Percentiles rank a stretch among this genome's conserved stretches.
Evolutionary conservation across 2,113 vertebrate species (phyloP).

Genomic region (Neolamprologus modestus): DNA sequence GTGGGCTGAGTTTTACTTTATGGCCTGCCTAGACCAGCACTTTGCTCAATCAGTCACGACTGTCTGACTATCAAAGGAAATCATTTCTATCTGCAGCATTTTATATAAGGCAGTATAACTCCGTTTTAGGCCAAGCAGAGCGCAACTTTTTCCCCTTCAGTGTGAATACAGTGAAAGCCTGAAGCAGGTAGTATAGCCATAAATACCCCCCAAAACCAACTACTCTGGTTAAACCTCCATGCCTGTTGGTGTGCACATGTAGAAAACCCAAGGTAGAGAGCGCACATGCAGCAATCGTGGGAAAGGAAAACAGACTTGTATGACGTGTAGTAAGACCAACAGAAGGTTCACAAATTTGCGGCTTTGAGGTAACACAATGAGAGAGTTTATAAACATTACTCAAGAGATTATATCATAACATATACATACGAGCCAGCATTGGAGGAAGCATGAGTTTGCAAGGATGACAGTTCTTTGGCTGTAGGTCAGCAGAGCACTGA

Average conservation of each 20-base stretch:
- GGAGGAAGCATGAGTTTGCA: background rate
- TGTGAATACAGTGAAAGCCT: background rate
- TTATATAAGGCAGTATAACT: background rate
- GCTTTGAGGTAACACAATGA: background rate
- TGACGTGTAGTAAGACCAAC: background rate
- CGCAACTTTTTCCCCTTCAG: background rate
- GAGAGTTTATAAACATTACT: background rate
- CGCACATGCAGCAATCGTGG: background rate
- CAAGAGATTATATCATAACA: background rate
- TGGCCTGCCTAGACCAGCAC: background rate
- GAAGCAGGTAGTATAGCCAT: background rate
- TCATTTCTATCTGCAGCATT: background rate
- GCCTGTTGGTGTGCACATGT: background rate
- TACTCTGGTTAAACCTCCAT: background rate
- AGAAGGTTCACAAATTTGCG: background rate
- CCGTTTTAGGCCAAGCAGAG: accelerated
- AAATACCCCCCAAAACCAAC: background rate
- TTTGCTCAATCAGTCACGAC: background rate
- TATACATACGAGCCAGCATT: background rate
- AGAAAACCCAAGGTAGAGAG: background rate
- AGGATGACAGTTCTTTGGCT: background rate
- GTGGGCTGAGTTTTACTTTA: background rate
- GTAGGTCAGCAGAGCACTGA: background rate
- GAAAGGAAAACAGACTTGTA: background rate
- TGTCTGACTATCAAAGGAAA: background rate